Percentiles rank a stretch among this genome's conserved stretches.
Evolutionary conservation across 2,888 invertebrate species (phyloP).

Genomic region (Cerceris rybyensis): DNA sequence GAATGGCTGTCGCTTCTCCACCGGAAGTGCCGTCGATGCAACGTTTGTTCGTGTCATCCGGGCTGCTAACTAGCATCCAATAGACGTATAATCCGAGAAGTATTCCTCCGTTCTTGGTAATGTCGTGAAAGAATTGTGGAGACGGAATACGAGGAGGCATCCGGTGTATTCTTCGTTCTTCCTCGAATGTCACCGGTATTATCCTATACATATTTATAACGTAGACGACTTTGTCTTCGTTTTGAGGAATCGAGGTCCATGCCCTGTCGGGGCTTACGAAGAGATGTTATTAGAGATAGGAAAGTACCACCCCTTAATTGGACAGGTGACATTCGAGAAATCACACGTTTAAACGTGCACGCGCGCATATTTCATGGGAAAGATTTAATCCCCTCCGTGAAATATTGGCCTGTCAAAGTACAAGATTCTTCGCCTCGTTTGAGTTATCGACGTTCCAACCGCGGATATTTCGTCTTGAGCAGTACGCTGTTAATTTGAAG

Average conservation of each 20-base stretch:
- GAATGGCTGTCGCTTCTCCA: too few species aligned
- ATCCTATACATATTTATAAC: slow-evolving; percentile 59
- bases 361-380: neutral
- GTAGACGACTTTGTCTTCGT: slow-evolving; percentile 39
- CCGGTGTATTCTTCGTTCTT: slow-evolving; percentile 23
- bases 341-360: neutral
- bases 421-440: too few species aligned
- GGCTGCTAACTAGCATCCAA: slow-evolving; percentile 23
- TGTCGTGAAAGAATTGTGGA: slow-evolving; percentile 25
- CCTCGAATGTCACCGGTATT: slow-evolving; percentile 31
- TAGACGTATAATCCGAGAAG: slow-evolving; percentile 39
- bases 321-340: slow-evolving; percentile 59
- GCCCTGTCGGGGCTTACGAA: slow-evolving; percentile 26
- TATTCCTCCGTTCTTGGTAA: slow-evolving; percentile 28
- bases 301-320: slow-evolving; percentile 53
- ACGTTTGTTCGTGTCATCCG: slow-evolving; percentile 17
- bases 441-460: too few species aligned
- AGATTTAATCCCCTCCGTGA: too few species aligned
- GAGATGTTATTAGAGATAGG: slow-evolving; percentile 46
- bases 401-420: too few species aligned
- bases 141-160: slow-evolving; percentile 41
- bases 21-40: neutral
- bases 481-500: too few species aligned
- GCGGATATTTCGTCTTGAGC: too few species aligned
- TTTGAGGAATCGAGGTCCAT: slow-evolving; percentile 35